Evolutionary conservation across 2,888 invertebrate species (phyloP).

Genomic region (Auanema freiburgensis): DNA sequence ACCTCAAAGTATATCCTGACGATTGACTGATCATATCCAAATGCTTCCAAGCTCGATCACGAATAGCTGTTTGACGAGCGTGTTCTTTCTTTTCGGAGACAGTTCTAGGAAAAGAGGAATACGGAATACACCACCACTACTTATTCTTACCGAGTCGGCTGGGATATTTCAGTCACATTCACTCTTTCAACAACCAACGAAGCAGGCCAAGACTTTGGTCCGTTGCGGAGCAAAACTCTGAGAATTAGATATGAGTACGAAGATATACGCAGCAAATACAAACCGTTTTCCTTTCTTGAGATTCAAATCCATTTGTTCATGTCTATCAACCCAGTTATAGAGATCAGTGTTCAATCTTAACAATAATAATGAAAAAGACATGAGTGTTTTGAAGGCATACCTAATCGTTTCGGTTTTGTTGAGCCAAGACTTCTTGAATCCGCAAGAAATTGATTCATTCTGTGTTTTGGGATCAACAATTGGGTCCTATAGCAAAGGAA

Average conservation of each 20-base stretch:
- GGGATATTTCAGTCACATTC: slow-evolving; percentile 12
- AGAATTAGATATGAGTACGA: neutral
- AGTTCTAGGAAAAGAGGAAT: neutral
- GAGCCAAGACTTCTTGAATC: neutral
- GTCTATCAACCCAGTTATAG: slow-evolving; percentile 52
- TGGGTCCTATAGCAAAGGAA: neutral
- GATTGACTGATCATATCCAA: slow-evolving; percentile 36
- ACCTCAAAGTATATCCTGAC: slow-evolving; percentile 18
- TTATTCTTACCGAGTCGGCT: neutral
- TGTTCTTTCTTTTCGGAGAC: slow-evolving; percentile 18
- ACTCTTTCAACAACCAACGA: slow-evolving; percentile 5
- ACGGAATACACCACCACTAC: slow-evolving; percentile 11
- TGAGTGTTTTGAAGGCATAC: neutral
- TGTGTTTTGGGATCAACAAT: neutral
- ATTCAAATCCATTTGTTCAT: slow-evolving; percentile 21
- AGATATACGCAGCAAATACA: neutral
- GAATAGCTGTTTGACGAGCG: slow-evolving; percentile 26
- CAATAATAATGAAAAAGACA: neutral
- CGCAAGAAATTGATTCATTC: neutral
- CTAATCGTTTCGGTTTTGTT: neutral
- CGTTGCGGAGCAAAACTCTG: slow-evolving; percentile 13
- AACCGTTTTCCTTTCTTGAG: slow-evolving; percentile 4
- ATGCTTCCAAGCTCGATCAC: slow-evolving; percentile 47
- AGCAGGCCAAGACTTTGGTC: slow-evolving; percentile 8
- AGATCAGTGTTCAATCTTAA: slow-evolving; percentile 52